A percentile compares a stretch with the other conserved stretches of the same genome.
Evolutionary conservation across 1,140 invertebrate species (phyloP).

Genomic region (Chironomus striatipennis): DNA sequence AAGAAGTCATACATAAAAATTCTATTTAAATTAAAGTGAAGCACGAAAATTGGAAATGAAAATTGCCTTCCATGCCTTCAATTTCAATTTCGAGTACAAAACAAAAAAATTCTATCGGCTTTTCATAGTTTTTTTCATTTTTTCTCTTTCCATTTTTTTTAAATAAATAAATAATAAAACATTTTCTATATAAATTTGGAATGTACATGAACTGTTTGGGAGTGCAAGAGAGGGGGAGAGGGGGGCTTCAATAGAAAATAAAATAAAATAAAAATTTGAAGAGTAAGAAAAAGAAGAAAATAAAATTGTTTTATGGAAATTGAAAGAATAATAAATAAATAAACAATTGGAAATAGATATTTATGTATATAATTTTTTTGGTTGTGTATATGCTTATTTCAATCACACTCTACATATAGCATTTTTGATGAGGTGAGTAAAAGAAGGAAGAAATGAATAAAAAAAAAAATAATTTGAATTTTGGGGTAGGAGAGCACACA

Average conservation of each 20-base stretch:
- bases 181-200: neutral
- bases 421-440: conserved; percentile 6
- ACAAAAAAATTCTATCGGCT: conserved; percentile 3
- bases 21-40: conserved; percentile 16
- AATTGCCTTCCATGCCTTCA: conserved; percentile 2
- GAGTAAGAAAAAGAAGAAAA: neutral
- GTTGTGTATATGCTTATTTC: too few relatives aligned
- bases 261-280: neutral
- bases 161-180: conserved; percentile 22
- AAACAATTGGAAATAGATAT: neutral
- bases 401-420: neutral
- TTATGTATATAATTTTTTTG: too few relatives aligned
- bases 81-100: conserved; percentile 1
- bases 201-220: neutral
- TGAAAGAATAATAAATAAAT: neutral
- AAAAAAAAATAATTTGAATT: neutral
- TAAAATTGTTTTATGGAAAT: conserved; percentile 2
- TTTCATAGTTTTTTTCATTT: neutral
- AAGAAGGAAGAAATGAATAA: neutral
- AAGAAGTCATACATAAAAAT: conserved; percentile 18
- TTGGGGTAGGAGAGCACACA: neutral
- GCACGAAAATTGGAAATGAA: neutral
- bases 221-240: neutral
- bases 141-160: conserved; percentile 12
- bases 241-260: neutral